Base-by-base conservation (phyloP, 2,113 vertebrate species). In the Oncorhynchus gorbuscha region DNA sequence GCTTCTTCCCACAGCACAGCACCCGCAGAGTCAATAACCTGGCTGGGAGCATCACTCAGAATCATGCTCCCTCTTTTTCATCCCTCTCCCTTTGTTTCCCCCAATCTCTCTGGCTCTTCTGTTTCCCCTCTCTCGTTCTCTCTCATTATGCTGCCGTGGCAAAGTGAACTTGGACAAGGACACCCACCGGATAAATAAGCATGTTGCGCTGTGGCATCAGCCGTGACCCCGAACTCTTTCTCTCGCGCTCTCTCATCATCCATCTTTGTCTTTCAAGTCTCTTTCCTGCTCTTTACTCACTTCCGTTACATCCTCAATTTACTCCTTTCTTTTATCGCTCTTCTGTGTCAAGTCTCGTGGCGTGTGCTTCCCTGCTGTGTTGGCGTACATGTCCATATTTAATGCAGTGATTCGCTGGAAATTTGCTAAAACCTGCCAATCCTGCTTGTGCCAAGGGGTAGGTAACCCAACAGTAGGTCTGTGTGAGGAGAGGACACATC, bases 371-470 rank as follows among this genome's bases (percentile, higher is more conserved):
- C 39, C 55, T 59, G 55, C 24, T 64, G 58, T 73, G 58, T 26
- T 59, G 26, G 55, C 58, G 18, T 61, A 3, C 55, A 28, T 35
- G 28, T 73, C 55, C 55, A 59, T 73, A 65, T 62, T 62, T 45
- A 45, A 62, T 73, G 58, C 72, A 73, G 59, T 30, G 51, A 59
- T 72, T 20, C 4, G 1, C 24, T 4, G 68, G n/a, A 24, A 49
- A 74, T 7, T 12, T 59, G 20, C 13, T 20, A 35, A 45, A 22
- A 28, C 72, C 4, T 73, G 8, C 22, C 11, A 7, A 71, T 39
- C 24, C 22, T 75, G 61, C 22, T 51, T 48, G 24, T 72, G 74
- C 76, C 71, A 71, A 51, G 65, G 9, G 9, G 39, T 45, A 72
- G 22, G 30, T 61, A 67, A 79, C 69, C 62, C 65, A 68, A 67